Percentiles rank a stretch among this genome's conserved stretches.
Conservation (phyloP, 23 tunicate species). For the Trididemnum nubilum region DNA sequence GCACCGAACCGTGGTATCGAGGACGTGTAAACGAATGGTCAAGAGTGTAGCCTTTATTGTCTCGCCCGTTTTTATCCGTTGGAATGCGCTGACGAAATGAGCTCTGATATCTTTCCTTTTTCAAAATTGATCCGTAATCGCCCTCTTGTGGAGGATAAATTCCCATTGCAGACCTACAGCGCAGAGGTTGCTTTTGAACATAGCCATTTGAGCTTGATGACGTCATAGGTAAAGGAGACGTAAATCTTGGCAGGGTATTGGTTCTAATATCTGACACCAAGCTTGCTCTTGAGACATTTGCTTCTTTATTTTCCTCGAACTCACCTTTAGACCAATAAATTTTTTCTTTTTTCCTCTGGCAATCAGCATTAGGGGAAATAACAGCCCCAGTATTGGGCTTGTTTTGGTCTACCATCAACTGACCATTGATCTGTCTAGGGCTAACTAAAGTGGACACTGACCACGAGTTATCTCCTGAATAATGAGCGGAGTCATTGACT, state of each 20-base stretch:
- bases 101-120: neutral
- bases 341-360: neutral
- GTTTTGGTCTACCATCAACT: too few relatives aligned
- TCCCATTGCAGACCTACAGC: neutral
- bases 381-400: neutral
- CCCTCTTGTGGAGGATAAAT: neutral
- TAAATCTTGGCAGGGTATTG: neutral
- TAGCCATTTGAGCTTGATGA: neutral
- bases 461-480: too few relatives aligned
- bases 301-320: neutral
- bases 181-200: neutral
- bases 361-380: neutral
- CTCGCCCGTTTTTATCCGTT: neutral
- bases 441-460: neutral
- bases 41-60: neutral
- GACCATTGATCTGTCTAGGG: neutral
- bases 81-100: neutral
- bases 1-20: neutral
- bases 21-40: neutral
- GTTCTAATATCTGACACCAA: neutral
- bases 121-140: neutral
- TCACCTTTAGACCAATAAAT: slow-evolving; percentile 16
- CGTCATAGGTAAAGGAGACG: neutral
- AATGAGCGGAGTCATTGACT: too few relatives aligned
- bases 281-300: neutral